Evolutionary conservation across 2,113 vertebrate species (phyloP), one percentile per base, ranked within the genome.

Genomic region (Procapra przewalskii): DNA sequence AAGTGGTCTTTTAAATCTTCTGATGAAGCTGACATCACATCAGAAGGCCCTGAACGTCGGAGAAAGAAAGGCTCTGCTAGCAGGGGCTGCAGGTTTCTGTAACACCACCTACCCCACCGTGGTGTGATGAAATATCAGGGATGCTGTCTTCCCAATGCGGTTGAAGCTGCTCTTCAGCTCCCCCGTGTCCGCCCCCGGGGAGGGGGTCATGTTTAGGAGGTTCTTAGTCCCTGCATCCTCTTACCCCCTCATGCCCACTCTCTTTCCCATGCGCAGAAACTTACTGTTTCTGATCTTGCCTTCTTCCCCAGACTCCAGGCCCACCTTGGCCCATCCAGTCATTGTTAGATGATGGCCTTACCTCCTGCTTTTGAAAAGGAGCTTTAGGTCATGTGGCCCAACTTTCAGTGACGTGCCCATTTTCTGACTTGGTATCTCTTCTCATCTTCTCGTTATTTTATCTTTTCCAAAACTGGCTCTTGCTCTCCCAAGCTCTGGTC

Each of bases 121-220:
- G 21, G 15, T 6, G 0, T 48, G 3, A 15, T 23, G 54, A 60
- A 40, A 31, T 29, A 16, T 13, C 10, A n/a, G 31, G 50, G 13
- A 9, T 19, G 23, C 27, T n/a, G 12, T 55, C 55, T 19, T 27
- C 3, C 17, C 6, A 13, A 29, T 59, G 67, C 11, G 1, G 11
- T 6, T 23, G 33, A 50, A 80, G 54, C 43, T 31, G 33, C 25
- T 6, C 3, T 17, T 54, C 50, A 29, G 0, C 43, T 40, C 19
- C 40, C 23, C 29, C 1, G 12, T n/a, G 21, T 4, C 33, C 0
- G 2, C 36, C 8, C 0, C 23, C 14, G 0, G 27, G 31, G 36
- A 62, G 19, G 54, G 17, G 8, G 1, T 29, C 17, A 0, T 3
- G 1, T 0, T 17, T 1, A 3, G 21, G n/a, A 25, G 57, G 36